Evolutionary conservation across 2,888 invertebrate species (phyloP).

Genomic region (Drosophila suboccidentalis): DNA sequence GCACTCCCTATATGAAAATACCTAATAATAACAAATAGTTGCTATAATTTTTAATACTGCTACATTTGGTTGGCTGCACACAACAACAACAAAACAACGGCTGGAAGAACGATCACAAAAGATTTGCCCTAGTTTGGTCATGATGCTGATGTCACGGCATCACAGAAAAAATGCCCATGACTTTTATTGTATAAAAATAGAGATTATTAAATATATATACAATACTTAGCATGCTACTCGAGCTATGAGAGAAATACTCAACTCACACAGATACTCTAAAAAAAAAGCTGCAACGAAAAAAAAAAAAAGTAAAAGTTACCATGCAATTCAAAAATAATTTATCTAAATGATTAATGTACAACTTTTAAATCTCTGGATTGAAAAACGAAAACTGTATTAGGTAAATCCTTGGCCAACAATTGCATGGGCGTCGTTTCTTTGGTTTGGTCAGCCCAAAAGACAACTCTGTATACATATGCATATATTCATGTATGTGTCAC

Average conservation of each 20-base stretch:
- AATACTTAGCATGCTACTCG: no score
- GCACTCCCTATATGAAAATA: slow-evolving; percentile 5
- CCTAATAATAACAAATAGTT: slow-evolving; percentile 24
- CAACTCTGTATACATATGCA: background rate
- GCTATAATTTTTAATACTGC: slow-evolving; percentile 32
- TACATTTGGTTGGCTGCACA: slow-evolving; percentile 55
- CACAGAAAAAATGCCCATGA: slow-evolving; percentile 51
- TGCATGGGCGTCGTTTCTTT: slow-evolving; percentile 43
- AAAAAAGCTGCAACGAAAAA: background rate
- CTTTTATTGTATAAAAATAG: slow-evolving; percentile 52
- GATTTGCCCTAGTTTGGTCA: slow-evolving; percentile 63
- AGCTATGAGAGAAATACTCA: background rate
- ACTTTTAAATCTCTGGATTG: slow-evolving; percentile 16
- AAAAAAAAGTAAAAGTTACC: slow-evolving; percentile 31
- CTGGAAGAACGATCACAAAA: slow-evolving; percentile 49
- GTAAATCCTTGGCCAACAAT: slow-evolving; percentile 39
- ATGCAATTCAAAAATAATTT: slow-evolving; percentile 9
- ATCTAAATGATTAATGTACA: slow-evolving; percentile 31
- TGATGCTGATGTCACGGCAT: slow-evolving; percentile 63
- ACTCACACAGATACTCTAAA: background rate
- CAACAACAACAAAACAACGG: slow-evolving; percentile 5
- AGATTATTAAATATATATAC: slow-evolving; percentile 39
- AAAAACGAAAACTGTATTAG: slow-evolving; percentile 17
- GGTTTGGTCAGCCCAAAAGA: slow-evolving; percentile 15
- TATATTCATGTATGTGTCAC: slow-evolving; percentile 31